Base-by-base conservation (phyloP, 2,113 vertebrate genomes). In the Hiodon tergisus region DNA sequence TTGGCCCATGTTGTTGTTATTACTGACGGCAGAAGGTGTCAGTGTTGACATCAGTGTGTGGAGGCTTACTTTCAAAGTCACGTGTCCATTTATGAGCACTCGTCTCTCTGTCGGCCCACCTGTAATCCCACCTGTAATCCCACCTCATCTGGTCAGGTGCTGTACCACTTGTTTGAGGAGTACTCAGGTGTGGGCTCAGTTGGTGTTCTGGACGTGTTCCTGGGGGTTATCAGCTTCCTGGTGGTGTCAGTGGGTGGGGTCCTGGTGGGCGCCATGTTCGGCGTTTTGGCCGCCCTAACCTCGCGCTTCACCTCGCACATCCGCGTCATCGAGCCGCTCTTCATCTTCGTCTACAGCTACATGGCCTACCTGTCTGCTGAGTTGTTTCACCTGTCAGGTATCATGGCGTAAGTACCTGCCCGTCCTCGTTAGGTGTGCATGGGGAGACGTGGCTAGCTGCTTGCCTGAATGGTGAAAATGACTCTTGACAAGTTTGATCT, bases 271-370 rank as follows among this genome's bases (percentile, higher is more conserved):
- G 86, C 92, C 71, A 85, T 96, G 74, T 99, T 95, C 0, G 97
- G 97, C 63, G 3, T 98, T 73, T 85, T 97, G 50, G 93, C 93
- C 0, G 97, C 96, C 83, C 94, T 98, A 85, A 98, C 97, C 0
- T 98, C 96, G 10, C 93, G 96, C 71, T 98, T 98, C 89, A 98
- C 97, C 6, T 89, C 93, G 1, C 95, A 94, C 86, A 94, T 95
- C 31, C 94, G 97, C 0, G 97, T 99, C 91, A 99, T 99, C 78
- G 97, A 99, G 89, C 97, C 97, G 0, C 94, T 99, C 73, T 98
- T 99, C 78, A 95, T 98, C 72, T 99, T 99, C 89, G 94, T 99
- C 77, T 99, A 97, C 92, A 99, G 97, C 89, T 99, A 97, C 90
- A 97, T 99, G 95, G 96, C 96, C 0, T 99, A 99, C 66, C 93